Percentiles rank a stretch among this genome's conserved stretches.
Evolutionary conservation across 2,888 invertebrate genomes (phyloP).

Genomic region (Amphimallon solstitiale): DNA sequence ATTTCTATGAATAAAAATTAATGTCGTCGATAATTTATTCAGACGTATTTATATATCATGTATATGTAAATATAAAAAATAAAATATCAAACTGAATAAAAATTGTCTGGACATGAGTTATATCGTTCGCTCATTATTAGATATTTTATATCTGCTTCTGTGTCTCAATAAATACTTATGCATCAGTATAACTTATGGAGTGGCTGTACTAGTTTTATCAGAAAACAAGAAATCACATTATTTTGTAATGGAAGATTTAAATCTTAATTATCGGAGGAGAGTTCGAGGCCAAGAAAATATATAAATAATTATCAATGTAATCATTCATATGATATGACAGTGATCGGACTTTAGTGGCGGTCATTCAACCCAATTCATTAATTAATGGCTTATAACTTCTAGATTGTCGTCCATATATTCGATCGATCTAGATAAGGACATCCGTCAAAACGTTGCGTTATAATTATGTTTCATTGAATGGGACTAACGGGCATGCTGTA

Average conservation of each 20-base stretch:
- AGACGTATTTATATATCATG: too few species aligned
- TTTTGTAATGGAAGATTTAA: constrained; percentile 47
- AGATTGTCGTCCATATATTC: constrained; percentile 36
- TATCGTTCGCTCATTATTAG: neutral
- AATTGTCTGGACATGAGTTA: too few species aligned
- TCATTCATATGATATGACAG: constrained; percentile 55
- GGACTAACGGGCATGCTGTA: constrained; percentile 15
- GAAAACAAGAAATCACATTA: constrained; percentile 45
- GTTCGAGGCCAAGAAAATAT: constrained; percentile 55
- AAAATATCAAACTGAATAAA: too few species aligned
- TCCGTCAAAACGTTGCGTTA: constrained; percentile 38
- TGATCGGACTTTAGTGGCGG: constrained; percentile 48
- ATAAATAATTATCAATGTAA: constrained; percentile 55
- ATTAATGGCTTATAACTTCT: constrained; percentile 40
- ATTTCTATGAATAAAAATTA: too few species aligned
- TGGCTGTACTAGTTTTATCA: constrained; percentile 34
- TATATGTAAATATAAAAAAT: too few species aligned
- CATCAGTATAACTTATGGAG: constrained; percentile 17
- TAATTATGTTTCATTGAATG: constrained; percentile 32
- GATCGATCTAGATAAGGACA: constrained; percentile 39
- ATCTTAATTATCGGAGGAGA: constrained; percentile 49
- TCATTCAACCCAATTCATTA: constrained; percentile 38
- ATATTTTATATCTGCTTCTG: neutral
- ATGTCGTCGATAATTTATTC: too few species aligned
- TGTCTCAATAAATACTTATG: neutral